Evolutionary conservation across 2,888 invertebrate genomes (phyloP).

Genomic region (Epirrhoe tristata): DNA sequence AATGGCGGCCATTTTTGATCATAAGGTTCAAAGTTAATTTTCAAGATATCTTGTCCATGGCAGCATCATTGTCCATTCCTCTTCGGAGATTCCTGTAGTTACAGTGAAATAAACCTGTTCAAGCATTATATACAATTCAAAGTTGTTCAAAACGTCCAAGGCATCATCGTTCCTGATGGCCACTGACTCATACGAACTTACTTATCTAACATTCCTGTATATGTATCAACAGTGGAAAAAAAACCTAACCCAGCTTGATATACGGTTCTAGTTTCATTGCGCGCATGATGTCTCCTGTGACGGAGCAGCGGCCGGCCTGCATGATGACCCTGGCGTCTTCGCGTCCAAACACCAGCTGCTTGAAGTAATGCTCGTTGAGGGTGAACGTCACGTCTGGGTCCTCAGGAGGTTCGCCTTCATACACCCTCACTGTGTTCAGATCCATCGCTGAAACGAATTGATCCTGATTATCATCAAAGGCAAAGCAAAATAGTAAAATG

Average conservation of each 20-base stretch:
- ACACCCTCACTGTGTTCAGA: constrained; percentile 72
- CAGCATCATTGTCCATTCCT: no score
- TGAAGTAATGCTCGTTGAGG: constrained; percentile 75
- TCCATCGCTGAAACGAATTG: constrained; percentile 65
- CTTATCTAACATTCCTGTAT: no score
- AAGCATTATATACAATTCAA: no score
- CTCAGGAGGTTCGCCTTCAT: constrained; percentile 75
- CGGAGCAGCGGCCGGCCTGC: constrained; percentile 80
- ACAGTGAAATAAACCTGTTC: no score
- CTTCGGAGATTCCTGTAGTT: no score
- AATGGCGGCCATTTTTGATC: no score
- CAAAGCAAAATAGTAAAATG: neutral
- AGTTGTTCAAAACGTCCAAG: no score
- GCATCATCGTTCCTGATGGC: no score
- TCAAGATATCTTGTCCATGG: no score
- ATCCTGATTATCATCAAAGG: no score
- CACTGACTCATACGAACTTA: no score
- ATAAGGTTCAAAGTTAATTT: no score
- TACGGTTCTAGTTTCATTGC: constrained; percentile 83
- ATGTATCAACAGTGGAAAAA: neutral
- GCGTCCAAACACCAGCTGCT: constrained; percentile 71
- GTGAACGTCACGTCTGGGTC: constrained; percentile 81
- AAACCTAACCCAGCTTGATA: constrained; percentile 64
- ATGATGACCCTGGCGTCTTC: constrained; percentile 74
- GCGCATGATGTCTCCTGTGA: constrained; percentile 82